Conservation (phyloP, 2,113 vertebrate genomes). For the Menidia beryllina region DNA sequence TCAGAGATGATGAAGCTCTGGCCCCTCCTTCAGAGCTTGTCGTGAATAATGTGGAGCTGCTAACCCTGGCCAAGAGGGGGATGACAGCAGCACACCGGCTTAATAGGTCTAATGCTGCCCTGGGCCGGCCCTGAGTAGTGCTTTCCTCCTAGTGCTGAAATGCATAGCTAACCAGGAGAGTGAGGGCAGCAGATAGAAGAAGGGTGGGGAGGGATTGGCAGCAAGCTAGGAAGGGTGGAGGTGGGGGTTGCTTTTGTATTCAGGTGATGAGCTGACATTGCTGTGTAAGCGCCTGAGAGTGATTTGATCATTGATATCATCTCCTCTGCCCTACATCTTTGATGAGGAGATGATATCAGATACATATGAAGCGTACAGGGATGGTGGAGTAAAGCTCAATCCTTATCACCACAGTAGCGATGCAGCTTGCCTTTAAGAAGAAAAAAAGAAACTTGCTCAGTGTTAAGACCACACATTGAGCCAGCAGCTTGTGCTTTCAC, state of each 20-base stretch:
- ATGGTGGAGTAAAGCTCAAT: slow-evolving; percentile 17
- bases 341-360: slow-evolving; percentile 66
- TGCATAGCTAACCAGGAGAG: slow-evolving; percentile 85
- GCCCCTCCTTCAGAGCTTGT: slow-evolving; percentile 86
- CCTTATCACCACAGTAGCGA: slow-evolving; percentile 42
- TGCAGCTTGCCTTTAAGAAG: slow-evolving; percentile 15
- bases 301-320: slow-evolving; percentile 73
- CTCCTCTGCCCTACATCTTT: slow-evolving; percentile 46
- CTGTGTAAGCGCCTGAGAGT: slow-evolving; percentile 62
- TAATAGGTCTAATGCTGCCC: slow-evolving; percentile 64
- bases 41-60: slow-evolving; percentile 88
- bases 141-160: slow-evolving; percentile 98
- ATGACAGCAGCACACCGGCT: slow-evolving; percentile 84
- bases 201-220: slow-evolving; percentile 4
- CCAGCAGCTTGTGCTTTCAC: slow-evolving; percentile 20
- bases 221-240: slow-evolving; percentile 9
- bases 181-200: slow-evolving; percentile 7
- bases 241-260: slow-evolving; percentile 58
- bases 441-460: not conserved
- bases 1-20: slow-evolving; percentile 85
- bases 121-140: slow-evolving; percentile 86
- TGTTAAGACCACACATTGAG: slow-evolving; percentile 16
- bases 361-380: slow-evolving; percentile 31
- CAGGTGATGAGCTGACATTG: slow-evolving; percentile 70
- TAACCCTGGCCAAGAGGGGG: slow-evolving; percentile 90